Evolutionary conservation across 2,797 vertebrate genomes (phyloP), one percentile per base, ranked within the genome.

Genomic region (Hypotaenidia philippensis): DNA sequence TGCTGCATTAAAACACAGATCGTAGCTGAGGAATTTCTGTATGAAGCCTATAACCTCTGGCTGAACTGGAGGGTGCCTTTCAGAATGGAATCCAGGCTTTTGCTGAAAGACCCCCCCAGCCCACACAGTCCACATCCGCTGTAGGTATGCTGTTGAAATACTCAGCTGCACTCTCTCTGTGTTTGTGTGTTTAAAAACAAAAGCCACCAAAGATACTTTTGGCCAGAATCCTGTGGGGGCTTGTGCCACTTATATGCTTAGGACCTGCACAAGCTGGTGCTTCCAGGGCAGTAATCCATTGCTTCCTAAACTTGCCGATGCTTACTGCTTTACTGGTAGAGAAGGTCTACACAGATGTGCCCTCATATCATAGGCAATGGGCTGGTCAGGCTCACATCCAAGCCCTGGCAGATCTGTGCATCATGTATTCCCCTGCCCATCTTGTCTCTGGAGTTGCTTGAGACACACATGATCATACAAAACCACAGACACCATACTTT

Each of bases 41-140:
- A 91, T 81, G 90, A 91, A 96, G 88, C 76, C 80, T 88, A 94
- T 95, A 97, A 95, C 96, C 94, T 94, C 93, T 97, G 93, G 93
- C 94, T 97, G 95, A 96, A 95, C 96, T 86, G 80, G 89, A 94
- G 91, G 83, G 53, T 94, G 91, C 91, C 69, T 97, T 95, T 96
- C 91, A 91, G 90, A 94, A 95, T 89, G 90, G 94, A 97, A 94
- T 94, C 90, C 83, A 93, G 60, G 66, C 50, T 95, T 91, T 91
- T 83, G 50, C 94, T 80, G 71, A 69, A 82, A 92, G 89, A 93
- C 74, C 83, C 92, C 92, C 88, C 89, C 66, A 38, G 63, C 87
- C 83, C 86, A 96, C 90, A 93, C 78, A 84, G 75, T 84, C 75
- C 91, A 79, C 89, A 95, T 95, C 94, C 59, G 17, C 64, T 79